Base-by-base conservation (phyloP, 2,113 vertebrate species). In the Pterocles gutturalis region DNA sequence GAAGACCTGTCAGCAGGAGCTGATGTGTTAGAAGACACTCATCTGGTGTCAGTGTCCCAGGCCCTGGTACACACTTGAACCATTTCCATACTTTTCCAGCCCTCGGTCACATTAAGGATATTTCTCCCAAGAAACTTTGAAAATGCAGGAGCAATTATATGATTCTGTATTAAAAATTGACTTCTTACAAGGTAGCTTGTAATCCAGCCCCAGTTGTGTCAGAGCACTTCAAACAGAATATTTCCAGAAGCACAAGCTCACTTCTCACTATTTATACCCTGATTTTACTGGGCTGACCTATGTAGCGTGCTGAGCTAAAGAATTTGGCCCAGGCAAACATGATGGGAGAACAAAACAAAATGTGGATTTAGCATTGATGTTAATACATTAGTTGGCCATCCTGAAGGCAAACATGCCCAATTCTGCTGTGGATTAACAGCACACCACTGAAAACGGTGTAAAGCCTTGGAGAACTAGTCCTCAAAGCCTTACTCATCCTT, bases 201-300 rank as follows among this genome's bases (percentile, higher is more conserved):
- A 75, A 84, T n/a, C 69, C 87, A 96, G 96, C 73, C 91, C 87
- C 69, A 69, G 61, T 85, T 95, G 89, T 93, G 96, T 94, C 94
- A 95, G 43, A 94, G 78, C 70, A 64, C 87, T 91, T 96, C 93
- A 97, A 94, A 91, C 48, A 77, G 89, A 87, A 77, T 93, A 85
- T 75, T 89, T 89, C 49, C 61, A 83, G 70, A 57, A 87, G 81
- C 18, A 78, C 89, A 82, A 95, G 78, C 84, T 89, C 69, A 11
- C 64, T 84, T 61, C 29, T 91, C 87, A 55, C 67, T 91, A 67
- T 87, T 94, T 89, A 84, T 91, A 87, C 89, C 87, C 79, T 72
- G 87, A 71, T 82, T 86, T 76, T 64, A 67, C 84, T 21, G n/a
- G 87, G 70, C 73, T 93, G 93, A 89, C 83, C 83, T 67, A 10